Conservation (phyloP, 2,113 vertebrate species). For the Platanista minor region DNA sequence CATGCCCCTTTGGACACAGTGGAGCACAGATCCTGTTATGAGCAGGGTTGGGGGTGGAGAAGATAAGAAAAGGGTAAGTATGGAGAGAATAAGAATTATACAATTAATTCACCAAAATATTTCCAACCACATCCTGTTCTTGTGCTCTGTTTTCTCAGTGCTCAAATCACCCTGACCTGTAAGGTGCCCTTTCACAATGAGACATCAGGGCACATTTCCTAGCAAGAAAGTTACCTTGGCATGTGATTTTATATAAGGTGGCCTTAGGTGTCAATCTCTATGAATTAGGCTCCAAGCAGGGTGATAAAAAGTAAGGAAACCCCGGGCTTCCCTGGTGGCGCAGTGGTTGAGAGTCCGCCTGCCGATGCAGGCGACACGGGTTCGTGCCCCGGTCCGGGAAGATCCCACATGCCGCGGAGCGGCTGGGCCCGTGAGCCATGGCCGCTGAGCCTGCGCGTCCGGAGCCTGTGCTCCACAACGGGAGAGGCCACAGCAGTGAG, state of each 20-base stretch:
- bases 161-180: neutral
- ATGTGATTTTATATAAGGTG: neutral
- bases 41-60: neutral
- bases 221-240: neutral
- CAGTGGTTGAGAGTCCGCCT: too few species aligned
- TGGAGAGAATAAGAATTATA: neutral
- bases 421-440: too few species aligned
- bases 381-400: too few species aligned
- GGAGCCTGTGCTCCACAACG: too few species aligned
- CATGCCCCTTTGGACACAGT: neutral
- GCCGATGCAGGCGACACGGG: too few species aligned
- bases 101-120: neutral
- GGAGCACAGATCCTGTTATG: neutral
- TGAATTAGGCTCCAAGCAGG: neutral
- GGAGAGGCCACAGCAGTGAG: too few species aligned
- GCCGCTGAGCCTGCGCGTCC: too few species aligned
- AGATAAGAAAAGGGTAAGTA: neutral
- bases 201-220: neutral
- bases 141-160: neutral
- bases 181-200: neutral
- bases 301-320: neutral
- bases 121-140: neutral
- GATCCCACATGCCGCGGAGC: too few species aligned
- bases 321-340: too few species aligned
- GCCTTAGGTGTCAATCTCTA: neutral